These are phyloP conservation scores for Campopleginae sp. DNA, from an alignment of 2,888 invertebrate species.

Conservation along the genomic window DNA sequence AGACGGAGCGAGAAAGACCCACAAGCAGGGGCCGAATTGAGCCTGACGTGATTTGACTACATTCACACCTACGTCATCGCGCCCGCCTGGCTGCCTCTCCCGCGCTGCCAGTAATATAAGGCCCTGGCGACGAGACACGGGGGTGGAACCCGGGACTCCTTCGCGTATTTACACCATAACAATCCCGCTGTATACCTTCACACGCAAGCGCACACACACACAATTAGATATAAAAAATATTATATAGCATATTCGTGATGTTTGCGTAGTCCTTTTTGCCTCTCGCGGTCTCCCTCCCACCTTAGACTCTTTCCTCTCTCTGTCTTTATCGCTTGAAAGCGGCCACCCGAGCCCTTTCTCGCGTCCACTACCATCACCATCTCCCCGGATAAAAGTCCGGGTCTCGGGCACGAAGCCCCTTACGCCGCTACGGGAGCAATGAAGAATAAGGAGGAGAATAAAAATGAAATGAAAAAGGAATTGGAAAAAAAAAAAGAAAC, in stretches of 20 bases:
- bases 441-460: constrained; percentile 67
- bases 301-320: constrained; percentile 44
- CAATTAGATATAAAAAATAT: constrained; percentile 5
- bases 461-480: constrained; percentile 65
- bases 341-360: constrained; percentile 57
- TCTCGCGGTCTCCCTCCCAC: constrained; percentile 16
- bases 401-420: constrained; percentile 39
- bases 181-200: neutral
- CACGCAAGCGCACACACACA: neutral
- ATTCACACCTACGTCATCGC: constrained; percentile 80
- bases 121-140: constrained; percentile 68
- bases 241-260: constrained; percentile 22
- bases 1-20: constrained; percentile 34
- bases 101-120: constrained; percentile 53
- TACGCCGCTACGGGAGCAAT: constrained; percentile 57
- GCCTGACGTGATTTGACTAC: constrained; percentile 82
- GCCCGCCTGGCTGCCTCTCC: constrained; percentile 63
- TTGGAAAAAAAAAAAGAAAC: constrained; percentile 43
- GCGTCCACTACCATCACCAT: constrained; percentile 53
- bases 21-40: constrained; percentile 72
- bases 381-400: constrained; percentile 42
- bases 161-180: constrained; percentile 21
- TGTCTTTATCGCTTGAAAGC: constrained; percentile 54
- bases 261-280: constrained; percentile 48
- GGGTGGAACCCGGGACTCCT: constrained; percentile 67